Base-by-base conservation (phyloP, 2,797 vertebrate genomes). In the Tenualosa ilisha region DNA sequence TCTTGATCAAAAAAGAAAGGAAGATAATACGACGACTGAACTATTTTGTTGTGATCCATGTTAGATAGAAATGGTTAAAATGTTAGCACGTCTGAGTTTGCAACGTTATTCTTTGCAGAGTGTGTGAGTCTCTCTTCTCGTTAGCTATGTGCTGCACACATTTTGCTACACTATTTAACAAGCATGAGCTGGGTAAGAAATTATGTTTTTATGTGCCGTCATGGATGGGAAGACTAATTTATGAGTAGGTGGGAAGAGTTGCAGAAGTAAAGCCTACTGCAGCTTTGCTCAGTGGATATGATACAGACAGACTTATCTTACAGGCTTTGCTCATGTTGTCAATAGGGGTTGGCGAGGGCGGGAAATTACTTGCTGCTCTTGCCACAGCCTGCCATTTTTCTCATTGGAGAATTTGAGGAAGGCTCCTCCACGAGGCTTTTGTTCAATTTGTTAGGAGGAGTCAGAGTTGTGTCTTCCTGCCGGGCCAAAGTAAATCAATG, bases 381-480 rank as follows among this genome's bases (percentile, higher is more conserved):
- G 68, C 68, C 68, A 43, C 31, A 40, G 15, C 31, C 24, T 40
- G 13, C 1, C 37, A 6, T 75, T 75, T 43, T 75, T 79, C 6
- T n/a, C 46, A 15, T n/a, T 20, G 40, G 72, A 79, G 22, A 79
- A 46, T 79, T 40, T 79, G 20, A 46, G 37, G 43, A 43, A 79
- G 72, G 17, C 72, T 22, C 17, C 40, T 79, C 40, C 37, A 46
- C 20, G 40, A 43, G 72, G 37, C 12, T 79, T 20, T 79, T 15
- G 72, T 46, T 79, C 72, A 79, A 79, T 79, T 79, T 46, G 37
- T 79, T 79, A 72, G 40, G 26, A 72, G 15, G 37, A 79, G 15
- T 46, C 40, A 46, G 17, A 46, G 15, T 79, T 79, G 37, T 6
- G 22, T 7, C 72, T n/a, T 46, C 37, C 72, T n/a, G 72, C 40